These are phyloP conservation scores for Potamarius usumacintae DNA, from an alignment of 2,113 vertebrate species.

Conservation along the genomic window DNA sequence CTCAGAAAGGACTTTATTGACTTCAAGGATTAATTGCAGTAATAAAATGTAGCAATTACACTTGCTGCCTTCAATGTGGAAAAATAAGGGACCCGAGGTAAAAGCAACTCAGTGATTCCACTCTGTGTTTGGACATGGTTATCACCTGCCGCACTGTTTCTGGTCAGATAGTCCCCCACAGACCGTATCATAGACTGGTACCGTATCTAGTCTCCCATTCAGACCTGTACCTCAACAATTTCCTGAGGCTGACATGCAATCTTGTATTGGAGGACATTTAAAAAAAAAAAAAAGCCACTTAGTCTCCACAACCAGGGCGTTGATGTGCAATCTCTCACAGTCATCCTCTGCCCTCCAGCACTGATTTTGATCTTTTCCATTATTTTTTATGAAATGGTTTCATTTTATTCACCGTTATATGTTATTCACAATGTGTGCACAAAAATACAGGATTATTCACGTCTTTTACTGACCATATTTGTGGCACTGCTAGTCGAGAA, in stretches of 20 bases:
- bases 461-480: neutral
- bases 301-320: neutral
- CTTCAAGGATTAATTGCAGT: neutral
- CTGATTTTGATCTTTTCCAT: neutral
- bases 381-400: neutral
- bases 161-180: neutral
- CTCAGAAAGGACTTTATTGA: neutral
- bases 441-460: neutral
- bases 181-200: too few relatives aligned
- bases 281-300: too few relatives aligned
- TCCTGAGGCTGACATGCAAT: too few relatives aligned
- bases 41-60: neutral
- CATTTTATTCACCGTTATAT: neutral
- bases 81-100: neutral
- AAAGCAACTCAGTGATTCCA: neutral
- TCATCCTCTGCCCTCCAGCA: neutral
- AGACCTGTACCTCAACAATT: too few relatives aligned
- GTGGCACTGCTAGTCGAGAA: neutral
- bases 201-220: too few relatives aligned
- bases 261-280: too few relatives aligned
- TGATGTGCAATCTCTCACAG: too few relatives aligned
- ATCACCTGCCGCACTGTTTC: neutral
- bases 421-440: too few relatives aligned
- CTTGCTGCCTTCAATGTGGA: neutral
- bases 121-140: neutral